Evolutionary conservation across 2,797 vertebrate species (phyloP).

Genomic region (Phataginus tricuspis): DNA sequence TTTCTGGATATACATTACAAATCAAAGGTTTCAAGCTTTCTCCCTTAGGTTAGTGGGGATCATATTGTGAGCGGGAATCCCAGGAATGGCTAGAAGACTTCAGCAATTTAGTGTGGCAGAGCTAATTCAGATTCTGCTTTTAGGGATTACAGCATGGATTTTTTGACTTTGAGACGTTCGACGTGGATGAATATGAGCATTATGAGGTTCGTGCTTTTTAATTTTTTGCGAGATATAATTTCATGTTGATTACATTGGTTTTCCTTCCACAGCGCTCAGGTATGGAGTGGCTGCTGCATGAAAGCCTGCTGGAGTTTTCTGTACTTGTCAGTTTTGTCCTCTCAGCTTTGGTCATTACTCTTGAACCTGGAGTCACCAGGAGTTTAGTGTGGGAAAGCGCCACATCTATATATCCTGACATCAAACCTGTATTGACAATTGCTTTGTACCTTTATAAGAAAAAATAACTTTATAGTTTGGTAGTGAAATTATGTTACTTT

Average conservation of each 20-base stretch:
- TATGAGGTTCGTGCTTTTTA: conserved; percentile 93
- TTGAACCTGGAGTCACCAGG: background rate
- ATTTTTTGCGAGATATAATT: conserved; percentile 38
- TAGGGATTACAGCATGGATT: conserved; percentile 97
- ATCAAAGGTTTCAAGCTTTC: background rate
- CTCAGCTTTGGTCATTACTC: conserved; percentile 17
- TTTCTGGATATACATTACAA: background rate
- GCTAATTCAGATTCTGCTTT: conserved; percentile 81
- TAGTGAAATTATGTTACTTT: background rate
- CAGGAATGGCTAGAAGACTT: background rate
- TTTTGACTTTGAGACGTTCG: conserved; percentile 96
- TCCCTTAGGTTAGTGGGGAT: background rate
- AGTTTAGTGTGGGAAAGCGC: background rate
- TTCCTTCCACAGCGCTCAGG: background rate
- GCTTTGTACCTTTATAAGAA: background rate
- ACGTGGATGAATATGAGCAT: conserved; percentile 98
- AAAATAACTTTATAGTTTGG: background rate
- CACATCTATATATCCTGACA: background rate
- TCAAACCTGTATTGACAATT: background rate
- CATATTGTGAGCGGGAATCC: background rate
- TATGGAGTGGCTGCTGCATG: background rate
- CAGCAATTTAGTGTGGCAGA: conserved; percentile 11
- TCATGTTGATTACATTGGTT: background rate
- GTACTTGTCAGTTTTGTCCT: background rate
- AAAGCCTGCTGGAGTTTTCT: background rate